These are phyloP conservation scores for Benthosema pterotum DNA, from an alignment of 2,797 vertebrate genomes.

Conservation along the genomic window DNA sequence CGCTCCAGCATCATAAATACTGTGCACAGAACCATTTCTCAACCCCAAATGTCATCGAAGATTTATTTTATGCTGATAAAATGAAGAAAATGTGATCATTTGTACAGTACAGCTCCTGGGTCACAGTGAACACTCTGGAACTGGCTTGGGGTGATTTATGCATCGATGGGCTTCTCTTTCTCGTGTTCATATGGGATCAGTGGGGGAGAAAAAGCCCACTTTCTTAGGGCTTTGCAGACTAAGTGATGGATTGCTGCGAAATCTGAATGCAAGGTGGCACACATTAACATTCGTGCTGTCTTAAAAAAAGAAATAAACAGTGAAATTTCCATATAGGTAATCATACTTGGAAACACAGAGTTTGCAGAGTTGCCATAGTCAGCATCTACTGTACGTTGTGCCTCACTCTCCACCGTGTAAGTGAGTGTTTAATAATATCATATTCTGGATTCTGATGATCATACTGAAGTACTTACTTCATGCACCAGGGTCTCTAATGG, in stretches of 20 bases:
- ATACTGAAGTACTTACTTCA: no score
- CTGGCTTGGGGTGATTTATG: slow-evolving; percentile 48
- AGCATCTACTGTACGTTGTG: slow-evolving; percentile 32
- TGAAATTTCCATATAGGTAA: slow-evolving; percentile 66
- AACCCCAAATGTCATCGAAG: slow-evolving; percentile 22
- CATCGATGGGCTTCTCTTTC: slow-evolving; percentile 23
- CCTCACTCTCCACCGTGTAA: background rate
- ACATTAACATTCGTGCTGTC: slow-evolving; percentile 64
- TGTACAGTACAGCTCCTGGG: slow-evolving; percentile 29
- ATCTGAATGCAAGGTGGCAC: slow-evolving; percentile 41
- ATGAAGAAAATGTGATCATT: slow-evolving; percentile 50
- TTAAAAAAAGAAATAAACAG: slow-evolving; percentile 34
- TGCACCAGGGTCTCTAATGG: no score
- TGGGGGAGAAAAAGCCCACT: slow-evolving; percentile 17
- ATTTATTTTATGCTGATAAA: slow-evolving; percentile 54
- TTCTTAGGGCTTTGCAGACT: slow-evolving; percentile 19
- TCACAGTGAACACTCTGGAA: slow-evolving; percentile 32
- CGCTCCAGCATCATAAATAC: slow-evolving; percentile 29
- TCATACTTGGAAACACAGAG: slow-evolving; percentile 34
- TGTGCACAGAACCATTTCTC: slow-evolving; percentile 28
- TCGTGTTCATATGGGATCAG: slow-evolving; percentile 17
- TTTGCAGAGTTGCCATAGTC: slow-evolving; percentile 37
- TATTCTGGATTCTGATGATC: slow-evolving; percentile 1
- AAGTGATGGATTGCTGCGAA: slow-evolving; percentile 60
- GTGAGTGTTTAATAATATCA: slow-evolving; percentile 11